phyloP scores from a whole-genome alignment of 2,888 invertebrate genomes.

The Nebria salina region DNA sequence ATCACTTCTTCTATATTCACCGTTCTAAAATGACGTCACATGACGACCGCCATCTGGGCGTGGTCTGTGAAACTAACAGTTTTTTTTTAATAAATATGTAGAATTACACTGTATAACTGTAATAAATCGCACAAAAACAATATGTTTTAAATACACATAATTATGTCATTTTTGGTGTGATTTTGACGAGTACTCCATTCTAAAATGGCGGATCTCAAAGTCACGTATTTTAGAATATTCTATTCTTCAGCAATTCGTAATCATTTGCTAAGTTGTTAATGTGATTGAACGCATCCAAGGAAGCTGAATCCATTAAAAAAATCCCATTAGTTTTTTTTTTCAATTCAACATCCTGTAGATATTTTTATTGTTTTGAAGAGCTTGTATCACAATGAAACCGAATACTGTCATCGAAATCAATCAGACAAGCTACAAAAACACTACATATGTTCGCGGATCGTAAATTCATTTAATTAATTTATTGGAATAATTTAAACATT shows the following conservation, averaged over 20 bases:
- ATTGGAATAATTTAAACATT: slow-evolving; percentile 47
- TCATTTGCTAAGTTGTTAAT: not conserved
- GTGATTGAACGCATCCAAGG: not conserved
- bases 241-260: not conserved
- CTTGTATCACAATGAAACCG: slow-evolving; percentile 40
- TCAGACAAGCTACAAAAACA: slow-evolving; percentile 43
- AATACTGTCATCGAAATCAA: slow-evolving; percentile 35
- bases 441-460: slow-evolving; percentile 43
- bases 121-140: not conserved
- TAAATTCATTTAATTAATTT: slow-evolving; percentile 46
- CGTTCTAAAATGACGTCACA: not conserved
- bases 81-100: not conserved
- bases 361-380: slow-evolving; percentile 4
- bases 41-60: not conserved
- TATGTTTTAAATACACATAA: not conserved
- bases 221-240: not conserved
- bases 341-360: slow-evolving; percentile 21
- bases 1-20: not conserved
- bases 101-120: not conserved
- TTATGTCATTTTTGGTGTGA: not conserved
- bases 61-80: not conserved
- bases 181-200: not conserved
- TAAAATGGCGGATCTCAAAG: not conserved
- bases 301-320: not conserved
- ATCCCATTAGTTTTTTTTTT: not conserved